Conservation (phyloP, 2,113 vertebrate species). For the Mormyrus iriodes region DNA sequence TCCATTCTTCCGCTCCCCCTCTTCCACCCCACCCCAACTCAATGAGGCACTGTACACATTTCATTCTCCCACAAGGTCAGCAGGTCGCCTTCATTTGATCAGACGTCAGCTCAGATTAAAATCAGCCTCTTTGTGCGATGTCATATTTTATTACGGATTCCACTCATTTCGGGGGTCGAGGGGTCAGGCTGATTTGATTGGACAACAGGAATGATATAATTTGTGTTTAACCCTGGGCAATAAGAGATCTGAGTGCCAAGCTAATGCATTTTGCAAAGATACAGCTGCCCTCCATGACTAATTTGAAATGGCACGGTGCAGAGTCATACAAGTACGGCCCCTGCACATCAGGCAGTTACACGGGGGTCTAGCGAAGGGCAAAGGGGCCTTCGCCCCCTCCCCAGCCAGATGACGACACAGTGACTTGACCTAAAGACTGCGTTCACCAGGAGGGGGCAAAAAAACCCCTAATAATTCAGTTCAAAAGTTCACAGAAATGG, state of each 20-base stretch:
- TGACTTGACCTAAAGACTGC: constrained; percentile 31
- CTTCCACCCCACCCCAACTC: constrained; percentile 50
- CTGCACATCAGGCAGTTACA: constrained; percentile 55
- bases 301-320: constrained; percentile 55
- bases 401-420: constrained; percentile 34
- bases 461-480: constrained; percentile 29
- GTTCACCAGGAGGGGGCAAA: constrained; percentile 31
- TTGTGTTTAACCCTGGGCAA: constrained; percentile 64
- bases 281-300: constrained; percentile 64
- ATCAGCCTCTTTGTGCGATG: constrained; percentile 62
- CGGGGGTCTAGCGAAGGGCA: constrained; percentile 57
- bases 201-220: constrained; percentile 71
- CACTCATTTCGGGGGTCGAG: constrained; percentile 67
- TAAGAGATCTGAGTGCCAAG: constrained; percentile 52
- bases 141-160: constrained; percentile 77
- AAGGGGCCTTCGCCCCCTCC: constrained; percentile 53
- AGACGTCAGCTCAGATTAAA: constrained; percentile 72
- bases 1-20: neutral
- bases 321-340: constrained; percentile 48
- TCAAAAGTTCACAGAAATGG: constrained; percentile 32
- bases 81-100: constrained; percentile 68
- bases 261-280: constrained; percentile 48
- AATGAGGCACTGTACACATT: constrained; percentile 52
- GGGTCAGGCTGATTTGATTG: constrained; percentile 70
- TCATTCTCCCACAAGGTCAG: constrained; percentile 71